phyloP scores from a whole-genome alignment of 2,797 vertebrate species.

The Propithecus deckenii region DNA sequence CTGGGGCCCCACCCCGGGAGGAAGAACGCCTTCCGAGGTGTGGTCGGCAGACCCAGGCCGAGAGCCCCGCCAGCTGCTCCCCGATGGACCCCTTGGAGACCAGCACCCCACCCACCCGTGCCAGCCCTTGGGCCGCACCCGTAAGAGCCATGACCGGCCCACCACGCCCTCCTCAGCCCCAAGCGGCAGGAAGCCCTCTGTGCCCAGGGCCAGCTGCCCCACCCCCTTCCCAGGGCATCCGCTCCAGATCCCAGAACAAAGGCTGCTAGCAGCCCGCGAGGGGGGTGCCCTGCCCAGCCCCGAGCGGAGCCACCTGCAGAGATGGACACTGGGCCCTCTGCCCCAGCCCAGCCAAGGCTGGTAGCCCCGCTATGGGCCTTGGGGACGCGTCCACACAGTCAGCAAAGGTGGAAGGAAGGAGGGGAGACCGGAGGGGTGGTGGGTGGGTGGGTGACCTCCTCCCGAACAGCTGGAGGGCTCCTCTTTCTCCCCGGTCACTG shows the following conservation, averaged over 20 bases:
- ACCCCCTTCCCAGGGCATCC: constrained; percentile 71
- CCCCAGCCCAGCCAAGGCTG: too few relatives aligned
- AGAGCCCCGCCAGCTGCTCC: neutral
- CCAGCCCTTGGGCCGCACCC: neutral
- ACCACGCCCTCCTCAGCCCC: neutral
- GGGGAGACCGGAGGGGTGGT: rapidly evolving
- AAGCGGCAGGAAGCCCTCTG: constrained; percentile 67
- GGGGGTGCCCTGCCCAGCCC: neutral
- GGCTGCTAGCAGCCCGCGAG: constrained; percentile 62
- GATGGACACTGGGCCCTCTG: neutral
- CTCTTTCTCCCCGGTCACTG: neutral
- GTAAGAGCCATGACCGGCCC: neutral
- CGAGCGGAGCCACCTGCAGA: rapidly evolving
- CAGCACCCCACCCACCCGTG: neutral
- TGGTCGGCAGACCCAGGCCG: neutral
- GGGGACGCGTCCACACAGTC: neutral
- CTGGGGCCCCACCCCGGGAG: neutral
- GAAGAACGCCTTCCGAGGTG: neutral
- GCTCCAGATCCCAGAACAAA: constrained; percentile 81
- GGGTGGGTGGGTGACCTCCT: neutral
- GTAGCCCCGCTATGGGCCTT: neutral
- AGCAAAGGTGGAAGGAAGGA: neutral
- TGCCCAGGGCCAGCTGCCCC: constrained; percentile 57
- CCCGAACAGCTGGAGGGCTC: neutral
- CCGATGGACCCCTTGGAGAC: neutral